A percentile compares a stretch with the other conserved stretches of the same genome.
Conservation (phyloP, 1,140 invertebrate species). For the Halesus radiatus region DNA sequence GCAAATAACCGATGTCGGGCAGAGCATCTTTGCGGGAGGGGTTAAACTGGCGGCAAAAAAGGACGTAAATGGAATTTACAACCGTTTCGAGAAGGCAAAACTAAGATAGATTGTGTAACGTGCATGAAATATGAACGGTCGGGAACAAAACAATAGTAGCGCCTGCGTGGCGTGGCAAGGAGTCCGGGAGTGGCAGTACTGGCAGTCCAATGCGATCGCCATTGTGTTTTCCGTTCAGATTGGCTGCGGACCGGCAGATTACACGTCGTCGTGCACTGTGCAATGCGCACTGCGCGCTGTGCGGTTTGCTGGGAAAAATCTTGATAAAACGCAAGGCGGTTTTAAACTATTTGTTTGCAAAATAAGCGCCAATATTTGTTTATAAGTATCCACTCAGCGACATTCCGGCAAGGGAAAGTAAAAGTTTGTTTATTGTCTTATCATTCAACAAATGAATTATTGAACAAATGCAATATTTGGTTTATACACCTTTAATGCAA, state of each 20-base stretch:
- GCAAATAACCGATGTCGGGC: neutral
- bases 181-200: slow-evolving; percentile 1
- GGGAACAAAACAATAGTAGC: slow-evolving; percentile 27
- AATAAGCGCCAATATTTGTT: neutral
- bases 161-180: slow-evolving; percentile 24
- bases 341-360: slow-evolving; percentile 27
- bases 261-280: neutral
- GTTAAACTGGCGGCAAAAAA: slow-evolving; percentile 45
- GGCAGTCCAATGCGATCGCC: slow-evolving; percentile 34
- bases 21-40: slow-evolving; percentile 10
- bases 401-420: too few relatives aligned
- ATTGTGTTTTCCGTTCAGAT: slow-evolving; percentile 32
- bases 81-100: slow-evolving; percentile 55
- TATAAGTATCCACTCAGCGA: too few relatives aligned
- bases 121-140: slow-evolving; percentile 55
- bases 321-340: slow-evolving; percentile 10
- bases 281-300: neutral
- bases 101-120: slow-evolving; percentile 56
- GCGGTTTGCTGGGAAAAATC: slow-evolving; percentile 17
- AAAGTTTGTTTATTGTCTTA: too few relatives aligned
- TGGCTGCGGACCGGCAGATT: slow-evolving; percentile 32
- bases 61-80: slow-evolving; percentile 58
- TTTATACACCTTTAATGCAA: too few relatives aligned
- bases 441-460: too few relatives aligned
- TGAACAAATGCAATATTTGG: too few relatives aligned